Base-by-base conservation (phyloP, 1,140 invertebrate genomes). In the Drosophila dunni region DNA sequence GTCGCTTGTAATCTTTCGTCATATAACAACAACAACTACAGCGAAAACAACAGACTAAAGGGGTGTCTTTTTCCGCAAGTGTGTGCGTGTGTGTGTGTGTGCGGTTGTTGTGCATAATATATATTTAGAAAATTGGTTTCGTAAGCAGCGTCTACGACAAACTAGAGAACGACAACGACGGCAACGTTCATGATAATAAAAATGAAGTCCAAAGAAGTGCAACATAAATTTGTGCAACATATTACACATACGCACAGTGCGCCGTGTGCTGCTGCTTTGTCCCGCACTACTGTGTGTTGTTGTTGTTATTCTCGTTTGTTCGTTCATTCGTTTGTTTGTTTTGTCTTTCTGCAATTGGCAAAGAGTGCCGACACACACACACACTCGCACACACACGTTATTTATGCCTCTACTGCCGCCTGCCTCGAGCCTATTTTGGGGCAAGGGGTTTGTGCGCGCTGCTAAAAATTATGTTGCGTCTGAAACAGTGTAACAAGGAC, bases 221-320 rank as follows among this genome's bases (percentile, higher is more conserved):
- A 89, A 90, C 84, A 89, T 84, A 84, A 90, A 88, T 89, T 84
- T 84, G 34, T 57, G 63, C 80, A 89, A 74, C 79, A 89, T 89
- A 81, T 88, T 84, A 83, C 84, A 75, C 80, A 88, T 88, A 88
- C 84, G 84, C 80, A 81, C 42, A 74, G 74, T 88, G 69, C 80
- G 79, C 36, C 80, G 74, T 88, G 69, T 36, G 71, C 50, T 51
- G 11, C 50, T 76, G 78, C 58, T 38, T 80, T 79, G 71, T 46
- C 57, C 53, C 38, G 40, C 58, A 34, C 17, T 4, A 5, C 24
- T 3, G 4, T 29, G 24, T 29, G 24, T 29, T 29, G 24, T 29
- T 29, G 24, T 29, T 29, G 24, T 29, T 29, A 5, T 68, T 70
- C 64, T 53, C 50, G 36, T 42, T 56, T 13, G 34, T 51, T 56